Base-by-base conservation (phyloP, 2,888 invertebrate genomes). In the Pediacus dermestoides region DNA sequence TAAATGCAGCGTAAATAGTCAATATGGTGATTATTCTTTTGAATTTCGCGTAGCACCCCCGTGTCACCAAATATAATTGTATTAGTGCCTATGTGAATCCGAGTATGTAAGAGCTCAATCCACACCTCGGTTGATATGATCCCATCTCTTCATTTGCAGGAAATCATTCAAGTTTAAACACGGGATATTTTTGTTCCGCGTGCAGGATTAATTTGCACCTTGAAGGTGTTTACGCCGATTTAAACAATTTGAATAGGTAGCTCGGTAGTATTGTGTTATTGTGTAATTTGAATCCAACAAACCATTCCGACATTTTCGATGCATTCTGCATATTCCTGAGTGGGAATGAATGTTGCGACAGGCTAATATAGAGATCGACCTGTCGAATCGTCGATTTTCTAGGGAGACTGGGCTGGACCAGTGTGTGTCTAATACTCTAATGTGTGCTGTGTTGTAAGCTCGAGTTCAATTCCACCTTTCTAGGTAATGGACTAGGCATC, bases 181-280 rank as follows among this genome's bases (percentile, higher is more conserved):
- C 55, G 55, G 49, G 52, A 57, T 58, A 64, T 64, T 64, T 66
- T 64, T 64, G 63, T 64, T 62, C 55, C 50, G 51, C 39, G 49
- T 46, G 42, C 46, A 36, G 59, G 64, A 67, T 66, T 66, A 66
- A 66, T 67, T 60, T 57, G 58, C 58, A 59, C 60, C 57, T 59
- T 52, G 50, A 58, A 60, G 60, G 59, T 60, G 56, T 58, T 60
- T 50, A 54, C 57, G 58, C 50, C 49, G 58, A 58, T 60, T 56
- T 60, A 56, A 57, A 54, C 58, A 57, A 40, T 34, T 36, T 60
- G 52, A 60, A 60, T 60, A 14, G 28, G 8, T 13, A 9, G 23
- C 28, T 28, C 10, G n/a, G n/a, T 28, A 28, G 13, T 11, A 28
- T 28, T 28, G 28, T 28, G n/a, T 28, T 4, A 9, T 25, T 6